Percentiles rank a stretch among this genome's conserved stretches.
Evolutionary conservation across 2,797 vertebrate species (phyloP).

Genomic region (Phaenicophaeus curvirostris): DNA sequence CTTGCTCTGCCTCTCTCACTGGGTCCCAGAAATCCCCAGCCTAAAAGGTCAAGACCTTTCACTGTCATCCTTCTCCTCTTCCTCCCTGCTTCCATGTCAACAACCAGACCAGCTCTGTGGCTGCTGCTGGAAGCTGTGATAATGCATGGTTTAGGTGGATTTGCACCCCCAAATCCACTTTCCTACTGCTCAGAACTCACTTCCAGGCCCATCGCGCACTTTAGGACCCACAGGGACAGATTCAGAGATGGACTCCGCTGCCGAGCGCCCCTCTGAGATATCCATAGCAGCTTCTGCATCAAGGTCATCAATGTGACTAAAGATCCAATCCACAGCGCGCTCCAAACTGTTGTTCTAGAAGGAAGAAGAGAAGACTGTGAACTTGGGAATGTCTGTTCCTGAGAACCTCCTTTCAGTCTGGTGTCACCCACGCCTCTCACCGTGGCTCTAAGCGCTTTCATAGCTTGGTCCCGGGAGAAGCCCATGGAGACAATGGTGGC

Average conservation of each 20-base stretch:
- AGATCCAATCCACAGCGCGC: slow-evolving; percentile 98
- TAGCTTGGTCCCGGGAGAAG: slow-evolving; percentile 96
- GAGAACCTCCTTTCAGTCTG: not conserved
- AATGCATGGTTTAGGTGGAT: not conserved
- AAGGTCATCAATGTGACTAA: slow-evolving; percentile 95
- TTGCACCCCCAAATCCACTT: not conserved
- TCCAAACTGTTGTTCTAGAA: slow-evolving; percentile 92
- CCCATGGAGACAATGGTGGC: slow-evolving; percentile 98
- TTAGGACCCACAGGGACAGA: slow-evolving; percentile 90
- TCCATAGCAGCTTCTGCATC: slow-evolving; percentile 94
- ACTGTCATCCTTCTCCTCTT: not conserved
- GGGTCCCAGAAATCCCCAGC: not conserved
- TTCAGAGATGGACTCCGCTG: slow-evolving; percentile 90
- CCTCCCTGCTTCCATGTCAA: not conserved
- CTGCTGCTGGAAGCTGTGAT: not conserved
- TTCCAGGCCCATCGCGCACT: slow-evolving; percentile 92
- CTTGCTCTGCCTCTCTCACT: not conserved
- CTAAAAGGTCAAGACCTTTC: not conserved
- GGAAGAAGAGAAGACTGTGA: not conserved
- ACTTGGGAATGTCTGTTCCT: not conserved
- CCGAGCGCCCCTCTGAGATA: slow-evolving; percentile 94
- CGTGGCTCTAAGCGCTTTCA: slow-evolving; percentile 94
- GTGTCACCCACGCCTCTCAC: slow-evolving; percentile 68
- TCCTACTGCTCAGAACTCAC: slow-evolving; percentile 79
- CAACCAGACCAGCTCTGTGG: not conserved